These are phyloP conservation scores for Danaus chrysippus DNA, from an alignment of 2,888 invertebrate genomes.

Conservation along the genomic window DNA sequence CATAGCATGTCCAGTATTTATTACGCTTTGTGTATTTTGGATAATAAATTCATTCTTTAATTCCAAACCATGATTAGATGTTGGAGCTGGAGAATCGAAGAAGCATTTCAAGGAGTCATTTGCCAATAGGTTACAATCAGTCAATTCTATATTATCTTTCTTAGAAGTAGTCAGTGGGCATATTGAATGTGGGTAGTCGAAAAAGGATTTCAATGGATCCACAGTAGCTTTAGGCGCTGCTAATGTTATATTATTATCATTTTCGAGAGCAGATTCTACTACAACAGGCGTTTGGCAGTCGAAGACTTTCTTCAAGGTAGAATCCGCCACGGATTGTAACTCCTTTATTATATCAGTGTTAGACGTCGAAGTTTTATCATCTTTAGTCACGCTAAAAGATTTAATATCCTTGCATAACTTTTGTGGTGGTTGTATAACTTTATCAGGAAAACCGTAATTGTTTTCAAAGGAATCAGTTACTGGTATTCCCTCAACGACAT, in stretches of 20 bases:
- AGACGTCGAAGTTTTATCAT: not conserved
- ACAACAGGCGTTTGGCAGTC: not conserved
- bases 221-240: no score
- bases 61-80: not conserved
- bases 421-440: not conserved
- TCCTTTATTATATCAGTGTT: not conserved
- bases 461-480: not conserved
- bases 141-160: not conserved
- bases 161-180: not conserved
- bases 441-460: not conserved
- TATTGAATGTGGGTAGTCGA: not conserved
- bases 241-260: not conserved
- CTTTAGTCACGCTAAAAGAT: not conserved
- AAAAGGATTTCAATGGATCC: not conserved
- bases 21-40: not conserved
- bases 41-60: not conserved
- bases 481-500: not conserved
- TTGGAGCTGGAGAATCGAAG: conserved; percentile 10
- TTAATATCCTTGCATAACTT: not conserved
- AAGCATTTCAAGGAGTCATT: not conserved
- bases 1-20: not conserved
- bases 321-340: conserved; percentile 1
- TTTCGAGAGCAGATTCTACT: conserved; percentile 1
- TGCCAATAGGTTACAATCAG: not conserved
- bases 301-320: conserved; percentile 1